Evolutionary conservation across 2,888 invertebrate genomes (phyloP), one percentile per base, ranked within the genome.

Genomic region (Dione vanillae): DNA sequence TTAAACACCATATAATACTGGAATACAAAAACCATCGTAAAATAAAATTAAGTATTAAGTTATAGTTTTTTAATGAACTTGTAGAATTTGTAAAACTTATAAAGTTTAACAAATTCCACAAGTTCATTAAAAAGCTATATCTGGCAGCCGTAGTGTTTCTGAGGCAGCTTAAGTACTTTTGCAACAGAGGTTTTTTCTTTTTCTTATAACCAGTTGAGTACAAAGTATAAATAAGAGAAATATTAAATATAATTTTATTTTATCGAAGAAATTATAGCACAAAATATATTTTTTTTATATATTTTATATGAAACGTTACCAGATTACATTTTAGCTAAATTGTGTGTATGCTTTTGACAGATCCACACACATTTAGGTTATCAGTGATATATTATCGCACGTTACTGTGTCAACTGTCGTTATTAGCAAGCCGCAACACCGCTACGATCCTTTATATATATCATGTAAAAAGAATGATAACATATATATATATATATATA

Each of bases 121-220:
- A n/a, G n/a, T n/a, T n/a, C n/a, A n/a, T n/a, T 52, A 52, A 52
- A 52, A 12, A 52, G 52, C 27, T 8, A 52, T 14, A 52, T 27
- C 27, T 52, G 14, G 10, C 16, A 16, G 49, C 2, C 10, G 51
- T 0, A 20, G 20, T 20, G 51, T 12, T 10, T 51, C 51, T 20
- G 27, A 27, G 27, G 9, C 27, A 35, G 14, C 52, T 52, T 14
- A 52, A 52, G 8, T 9, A 8, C 2, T 27, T 52, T 14, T 52
- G 47, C n/a, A 27, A 52, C 27, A 14, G 5, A 35, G 20, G 10
- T 12, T 12, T 12, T 43, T 43, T 12, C 5, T 12, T 12, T 51
- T 20, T 12, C 51, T 12, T 20, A 16, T 51, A 51, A 51, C 10
- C 12, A 51, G 12, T 51, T 51, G 5, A 14, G 12, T 51, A n/a